Conservation (phyloP, 2,888 invertebrate genomes). For the Lepidonotus clava region DNA sequence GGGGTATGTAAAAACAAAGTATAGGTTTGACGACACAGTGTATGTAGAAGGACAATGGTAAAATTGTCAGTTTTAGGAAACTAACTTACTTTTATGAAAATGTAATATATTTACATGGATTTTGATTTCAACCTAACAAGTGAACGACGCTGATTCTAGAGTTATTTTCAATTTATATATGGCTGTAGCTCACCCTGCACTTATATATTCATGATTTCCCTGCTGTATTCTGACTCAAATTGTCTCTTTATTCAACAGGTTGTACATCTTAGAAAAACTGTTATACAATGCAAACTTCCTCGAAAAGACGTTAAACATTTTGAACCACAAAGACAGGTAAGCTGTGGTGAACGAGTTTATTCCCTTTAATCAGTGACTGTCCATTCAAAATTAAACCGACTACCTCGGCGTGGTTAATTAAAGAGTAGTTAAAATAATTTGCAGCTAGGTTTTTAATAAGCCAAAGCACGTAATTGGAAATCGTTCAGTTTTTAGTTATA, state of each 20-base stretch:
- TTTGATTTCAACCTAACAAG: neutral
- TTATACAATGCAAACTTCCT: constrained; percentile 36
- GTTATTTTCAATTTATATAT: neutral
- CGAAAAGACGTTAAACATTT: constrained; percentile 46
- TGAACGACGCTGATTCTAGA: neutral
- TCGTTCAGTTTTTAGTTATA: no score
- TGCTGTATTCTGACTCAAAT: neutral
- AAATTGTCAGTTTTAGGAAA: neutral
- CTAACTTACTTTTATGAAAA: neutral
- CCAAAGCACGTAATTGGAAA: no score
- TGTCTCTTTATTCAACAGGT: constrained; percentile 15
- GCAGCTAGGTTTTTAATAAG: no score
- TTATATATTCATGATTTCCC: neutral
- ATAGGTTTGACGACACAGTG: neutral
- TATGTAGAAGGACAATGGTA: neutral
- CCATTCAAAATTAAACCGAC: no score
- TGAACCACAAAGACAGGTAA: constrained; percentile 31
- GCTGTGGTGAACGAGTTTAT: no score
- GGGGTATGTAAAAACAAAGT: constrained; percentile 48
- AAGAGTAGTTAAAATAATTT: no score
- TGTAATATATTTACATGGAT: neutral
- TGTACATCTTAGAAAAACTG: constrained; percentile 48
- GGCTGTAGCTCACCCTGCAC: no score
- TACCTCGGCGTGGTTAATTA: no score
- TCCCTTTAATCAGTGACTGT: no score